Evolutionary conservation across 2,888 invertebrate species (phyloP), one percentile per base, ranked within the genome.

Genomic region (Odontocerum albicorne): DNA sequence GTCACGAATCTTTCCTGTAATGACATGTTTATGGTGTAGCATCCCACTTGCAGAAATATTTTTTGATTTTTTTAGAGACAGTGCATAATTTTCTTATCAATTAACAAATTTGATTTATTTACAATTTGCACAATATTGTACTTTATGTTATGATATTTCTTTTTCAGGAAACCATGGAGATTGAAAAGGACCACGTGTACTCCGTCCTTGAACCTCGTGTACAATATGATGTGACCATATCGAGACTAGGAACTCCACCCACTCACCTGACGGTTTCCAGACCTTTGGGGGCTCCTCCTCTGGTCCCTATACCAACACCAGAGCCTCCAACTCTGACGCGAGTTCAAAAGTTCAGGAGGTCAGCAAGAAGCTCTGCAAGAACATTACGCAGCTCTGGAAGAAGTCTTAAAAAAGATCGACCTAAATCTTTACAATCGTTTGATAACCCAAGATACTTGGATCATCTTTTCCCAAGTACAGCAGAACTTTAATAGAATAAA

Each of bases 401-500:
- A 19, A 52, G 40, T 12, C 16, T 32, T 20, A 21, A 61, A 22
- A 75, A 71, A 59, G 69, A 74, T 7, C 73, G 83, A 66, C 83
- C 83, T 27, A 82, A 77, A 65, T 82, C 83, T 8, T 66, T 83
- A 57, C 82, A 82, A 64, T 76, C 77, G 62, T 77, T 72, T 63
- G 82, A 80, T 50, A 71, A 82, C 64, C 81, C 82, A 66, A 77
- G 79, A 56, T 84, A 83, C 68, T 75, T 83, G 63, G 80, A 84
- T 65, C 82, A 83, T 63, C 74, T 84, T 61, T 84, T 84, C 65
- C 83, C 83, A 15, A 54, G 22, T 19, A 56, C 61, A 15, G 61
- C 61, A 4, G 61, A 61, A 56, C 39, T 60, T 15, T 60, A 49
- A 57, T 4, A 17, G 4, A 7, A n/a, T n/a, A n/a, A n/a, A n/a